Base-by-base conservation (phyloP, 2,797 vertebrate genomes). In the Darevskia nairensis region DNA sequence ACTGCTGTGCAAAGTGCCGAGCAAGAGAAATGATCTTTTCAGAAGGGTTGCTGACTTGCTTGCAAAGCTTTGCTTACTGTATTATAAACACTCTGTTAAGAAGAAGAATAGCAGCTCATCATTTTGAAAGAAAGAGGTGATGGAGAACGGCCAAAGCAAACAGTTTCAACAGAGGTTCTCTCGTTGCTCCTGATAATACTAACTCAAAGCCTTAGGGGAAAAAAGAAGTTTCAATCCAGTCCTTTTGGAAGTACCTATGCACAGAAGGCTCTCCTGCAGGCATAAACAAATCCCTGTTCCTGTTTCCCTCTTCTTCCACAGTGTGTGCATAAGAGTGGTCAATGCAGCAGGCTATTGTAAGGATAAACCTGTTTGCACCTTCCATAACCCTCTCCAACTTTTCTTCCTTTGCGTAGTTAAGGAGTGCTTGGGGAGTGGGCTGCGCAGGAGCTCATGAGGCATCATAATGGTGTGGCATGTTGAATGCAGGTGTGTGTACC, bases 121-220 rank as follows among this genome's bases (percentile, higher is more conserved):
- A 50, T 68, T 21, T 90, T 89, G 84, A 91, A 68, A 84, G 55
- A 10, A 66, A 3, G 85, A 64, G 15, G 32, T 71, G 21, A 9
- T 44, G 79, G 88, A 19, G 71, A 86, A 68, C 77, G n/a, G 32
- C 80, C 15, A 23, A 75, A 89, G 66, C 35, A 82, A 82, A 59
- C 71, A 3, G 23, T 82, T 78, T 9, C 17, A 50, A 35, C 39
- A 87, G 46, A 71, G 39, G 6, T 4, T 35, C 86, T 6, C 79
- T 17, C 19, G 74, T 76, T 8, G 0, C 87, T 91, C 85, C 41
- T 89, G 10, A 80, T 90, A 59, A 69, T 89, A n/a, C 80, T 92
- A 86, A 21, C 9, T 86, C 86, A 86, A 55, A 69, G n/a, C 89
- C 44, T 55, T 55, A 4, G 50, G 1, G 35, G 35, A 50, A 55